Evolutionary conservation across 2,888 invertebrate genomes (phyloP), one percentile per base, ranked within the genome.

Genomic region (Oxyscelio sp.): DNA sequence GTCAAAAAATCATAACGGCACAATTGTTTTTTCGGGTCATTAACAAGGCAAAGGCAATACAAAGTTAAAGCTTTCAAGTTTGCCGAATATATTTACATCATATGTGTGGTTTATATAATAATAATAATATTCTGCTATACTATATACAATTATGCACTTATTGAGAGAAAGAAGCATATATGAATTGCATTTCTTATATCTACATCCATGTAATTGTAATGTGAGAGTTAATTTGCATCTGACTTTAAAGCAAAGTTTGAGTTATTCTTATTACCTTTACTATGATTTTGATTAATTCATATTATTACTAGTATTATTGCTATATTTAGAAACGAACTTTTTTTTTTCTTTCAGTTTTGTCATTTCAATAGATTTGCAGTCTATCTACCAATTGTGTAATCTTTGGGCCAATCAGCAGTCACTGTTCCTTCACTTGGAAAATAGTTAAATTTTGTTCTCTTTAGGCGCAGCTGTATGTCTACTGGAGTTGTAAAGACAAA

Each of bases 401-500:
- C 89, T 92, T 92, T 92, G 92, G 92, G 90, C 91, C 90, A 92
- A 92, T 92, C 92, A 91, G 87, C 92, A 91, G 90, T 92, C 91
- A 90, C 90, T 91, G 89, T 92, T 90, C 66, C 91, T 73, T 71
- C 88, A 90, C 91, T 92, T 92, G 91, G 91, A 87, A 88, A 87
- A 70, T 40, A 79, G 78, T 83, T 77, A 15, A 85, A 91, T 91
- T 85, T 92, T 92, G 89, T 92, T 92, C 92, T 90, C 92, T 91
- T 92, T 92, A 93, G 93, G 93, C 92, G 93, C 93, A 92, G 93
- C 92, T 89, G 92, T 91, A 90, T 92, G 90, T 91, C 93, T 91
- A 92, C 93, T 92, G 93, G 92, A 92, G 91, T 93, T 91, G 83
- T 92, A 90, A 54, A 68, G 66, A 78, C 74, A 52, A 38, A 68